These are phyloP conservation scores for Plectropomus leopardus DNA, from an alignment of 2,113 vertebrate genomes.

Conservation along the genomic window DNA sequence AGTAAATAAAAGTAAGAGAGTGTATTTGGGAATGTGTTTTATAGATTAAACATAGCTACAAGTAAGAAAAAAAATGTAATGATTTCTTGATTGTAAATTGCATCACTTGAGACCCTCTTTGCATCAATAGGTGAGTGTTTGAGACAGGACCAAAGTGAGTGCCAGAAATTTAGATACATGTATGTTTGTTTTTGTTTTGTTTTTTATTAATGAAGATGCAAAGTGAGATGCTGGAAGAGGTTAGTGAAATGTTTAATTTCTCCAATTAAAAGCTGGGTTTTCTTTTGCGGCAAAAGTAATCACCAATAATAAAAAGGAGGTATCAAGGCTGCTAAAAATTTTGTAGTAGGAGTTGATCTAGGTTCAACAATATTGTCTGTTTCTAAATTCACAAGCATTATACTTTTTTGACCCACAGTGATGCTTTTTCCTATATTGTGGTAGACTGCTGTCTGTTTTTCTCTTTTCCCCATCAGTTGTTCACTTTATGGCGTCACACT, in stretches of 20 bases:
- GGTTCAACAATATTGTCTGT: not conserved
- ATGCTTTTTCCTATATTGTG: not conserved
- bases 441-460: not conserved
- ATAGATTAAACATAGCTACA: not conserved
- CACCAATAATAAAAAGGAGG: not conserved
- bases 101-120: not conserved
- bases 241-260: conserved; percentile 55
- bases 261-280: conserved; percentile 15
- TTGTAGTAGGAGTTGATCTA: not conserved
- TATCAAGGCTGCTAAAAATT: not conserved
- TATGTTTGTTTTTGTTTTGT: conserved; percentile 20
- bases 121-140: not conserved
- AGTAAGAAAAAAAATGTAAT: not conserved
- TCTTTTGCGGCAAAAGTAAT: not conserved
- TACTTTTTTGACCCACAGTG: not conserved
- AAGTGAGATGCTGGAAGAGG: conserved; percentile 55
- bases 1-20: too few species aligned
- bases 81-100: not conserved
- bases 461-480: too few species aligned
- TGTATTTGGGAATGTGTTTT: not conserved
- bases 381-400: not conserved
- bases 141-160: not conserved
- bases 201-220: conserved; percentile 54
- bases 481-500: not conserved
- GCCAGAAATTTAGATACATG: not conserved